Conservation (phyloP, 2,888 invertebrate species). For the Trissonchulus latispiculum region DNA sequence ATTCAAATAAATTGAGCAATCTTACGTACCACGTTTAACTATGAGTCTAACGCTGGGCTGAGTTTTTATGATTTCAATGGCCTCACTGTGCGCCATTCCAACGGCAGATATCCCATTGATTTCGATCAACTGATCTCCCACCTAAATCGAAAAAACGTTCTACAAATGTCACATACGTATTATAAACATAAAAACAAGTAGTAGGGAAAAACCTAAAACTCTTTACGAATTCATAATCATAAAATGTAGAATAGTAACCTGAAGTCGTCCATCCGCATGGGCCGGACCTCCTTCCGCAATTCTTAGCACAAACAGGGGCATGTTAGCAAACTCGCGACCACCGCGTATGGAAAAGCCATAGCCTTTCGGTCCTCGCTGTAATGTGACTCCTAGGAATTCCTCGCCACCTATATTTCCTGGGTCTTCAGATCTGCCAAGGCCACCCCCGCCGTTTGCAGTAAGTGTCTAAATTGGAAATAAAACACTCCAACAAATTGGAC, state of each 20-base stretch:
- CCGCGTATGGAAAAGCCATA: slow-evolving; percentile 68
- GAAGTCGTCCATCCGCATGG: slow-evolving; percentile 52
- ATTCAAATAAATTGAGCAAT: too few species aligned
- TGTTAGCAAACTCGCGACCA: slow-evolving; percentile 62
- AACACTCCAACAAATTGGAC: too few species aligned
- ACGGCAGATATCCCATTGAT: slow-evolving; percentile 60
- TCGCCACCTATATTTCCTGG: too few species aligned
- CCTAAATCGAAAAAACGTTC: too few species aligned
- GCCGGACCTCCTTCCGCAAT: slow-evolving; percentile 57
- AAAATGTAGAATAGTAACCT: too few species aligned
- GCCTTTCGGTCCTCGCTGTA: slow-evolving; percentile 58
- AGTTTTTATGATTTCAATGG: slow-evolving; percentile 61
- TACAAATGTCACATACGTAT: too few species aligned
- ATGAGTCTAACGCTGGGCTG: slow-evolving; percentile 54
- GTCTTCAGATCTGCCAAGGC: too few species aligned
- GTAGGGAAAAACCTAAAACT: too few species aligned
- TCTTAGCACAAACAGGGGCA: slow-evolving; percentile 62
- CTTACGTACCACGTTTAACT: slow-evolving; percentile 32
- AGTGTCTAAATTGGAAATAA: too few species aligned
- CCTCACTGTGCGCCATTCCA: slow-evolving; percentile 64
- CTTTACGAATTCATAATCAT: too few species aligned
- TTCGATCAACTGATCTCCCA: slow-evolving; percentile 61
- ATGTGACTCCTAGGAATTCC: slow-evolving; percentile 55
- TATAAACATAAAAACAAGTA: too few species aligned
- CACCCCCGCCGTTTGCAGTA: neutral